Conservation (phyloP, 2,888 invertebrate species). For the Dryococelus australis region DNA sequence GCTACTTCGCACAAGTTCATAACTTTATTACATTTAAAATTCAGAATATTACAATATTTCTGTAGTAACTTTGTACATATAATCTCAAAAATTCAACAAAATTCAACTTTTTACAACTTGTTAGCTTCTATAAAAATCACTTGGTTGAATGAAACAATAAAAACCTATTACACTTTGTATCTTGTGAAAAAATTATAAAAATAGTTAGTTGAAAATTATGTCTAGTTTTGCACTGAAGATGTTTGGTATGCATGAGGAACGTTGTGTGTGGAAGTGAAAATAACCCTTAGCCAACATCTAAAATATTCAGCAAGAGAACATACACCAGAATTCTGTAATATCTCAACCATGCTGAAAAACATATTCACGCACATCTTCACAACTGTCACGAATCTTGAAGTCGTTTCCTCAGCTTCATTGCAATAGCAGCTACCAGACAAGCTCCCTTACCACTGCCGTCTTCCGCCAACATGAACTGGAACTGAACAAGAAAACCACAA, state of each 20-base stretch:
- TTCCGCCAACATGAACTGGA: constrained; percentile 72
- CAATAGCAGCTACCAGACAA: constrained; percentile 78
- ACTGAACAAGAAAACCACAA: constrained; percentile 59
- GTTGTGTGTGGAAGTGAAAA: background rate
- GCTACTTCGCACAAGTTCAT: background rate
- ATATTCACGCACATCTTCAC: background rate
- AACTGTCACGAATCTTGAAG: constrained; percentile 37
- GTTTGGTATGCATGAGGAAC: background rate
- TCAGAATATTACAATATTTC: background rate
- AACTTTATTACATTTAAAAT: background rate
- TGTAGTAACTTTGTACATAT: background rate
- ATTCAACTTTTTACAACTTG: background rate
- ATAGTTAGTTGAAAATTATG: background rate
- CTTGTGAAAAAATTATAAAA: background rate
- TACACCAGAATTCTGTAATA: background rate
- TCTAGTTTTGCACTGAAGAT: background rate
- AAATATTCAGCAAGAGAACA: background rate
- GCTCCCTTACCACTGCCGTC: constrained; percentile 87
- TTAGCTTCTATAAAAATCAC: background rate
- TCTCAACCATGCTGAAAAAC: background rate
- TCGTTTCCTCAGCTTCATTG: constrained; percentile 63
- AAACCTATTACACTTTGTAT: background rate
- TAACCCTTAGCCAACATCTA: background rate
- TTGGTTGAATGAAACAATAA: background rate
- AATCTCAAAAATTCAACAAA: constrained; percentile 16